phyloP scores from a whole-genome alignment of 2,797 vertebrate species.

The Staurois parvus region DNA sequence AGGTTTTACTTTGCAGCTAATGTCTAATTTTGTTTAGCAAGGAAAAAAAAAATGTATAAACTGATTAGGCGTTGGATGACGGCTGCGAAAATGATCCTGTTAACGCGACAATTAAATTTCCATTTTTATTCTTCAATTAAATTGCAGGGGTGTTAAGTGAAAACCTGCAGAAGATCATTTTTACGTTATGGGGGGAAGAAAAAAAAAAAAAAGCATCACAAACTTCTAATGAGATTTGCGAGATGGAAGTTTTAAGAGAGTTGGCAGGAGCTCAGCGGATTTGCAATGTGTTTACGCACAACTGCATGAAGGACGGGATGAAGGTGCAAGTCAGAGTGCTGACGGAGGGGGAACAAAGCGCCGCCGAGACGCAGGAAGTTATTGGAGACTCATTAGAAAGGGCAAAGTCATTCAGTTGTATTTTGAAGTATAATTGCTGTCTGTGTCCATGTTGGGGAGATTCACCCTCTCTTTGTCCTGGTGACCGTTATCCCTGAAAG shows the following conservation, averaged over 20 bases:
- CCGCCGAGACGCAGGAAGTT: too few relatives aligned
- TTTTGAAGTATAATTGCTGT: too few relatives aligned
- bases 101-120: slow-evolving; percentile 54
- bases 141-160: slow-evolving; percentile 43
- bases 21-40: slow-evolving; percentile 10
- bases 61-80: slow-evolving; percentile 33
- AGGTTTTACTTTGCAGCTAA: slow-evolving; percentile 32
- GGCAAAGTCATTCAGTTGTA: too few relatives aligned
- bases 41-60: slow-evolving; percentile 24
- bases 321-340: not conserved
- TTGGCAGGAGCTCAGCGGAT: not conserved
- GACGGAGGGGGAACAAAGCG: too few relatives aligned
- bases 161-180: slow-evolving; percentile 26
- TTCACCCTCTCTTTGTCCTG: too few relatives aligned
- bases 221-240: slow-evolving; percentile 32
- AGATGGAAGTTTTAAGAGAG: not conserved
- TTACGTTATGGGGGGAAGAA: not conserved
- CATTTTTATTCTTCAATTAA: slow-evolving; percentile 50
- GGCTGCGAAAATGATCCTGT: slow-evolving; percentile 20
- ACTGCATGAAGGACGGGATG: not conserved
- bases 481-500: too few relatives aligned
- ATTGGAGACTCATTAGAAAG: too few relatives aligned
- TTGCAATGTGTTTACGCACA: not conserved
- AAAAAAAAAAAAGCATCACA: not conserved
- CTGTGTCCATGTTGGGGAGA: too few relatives aligned